Base-by-base conservation (phyloP, 2,888 invertebrate genomes). In the Metopia argyrocephala region DNA sequence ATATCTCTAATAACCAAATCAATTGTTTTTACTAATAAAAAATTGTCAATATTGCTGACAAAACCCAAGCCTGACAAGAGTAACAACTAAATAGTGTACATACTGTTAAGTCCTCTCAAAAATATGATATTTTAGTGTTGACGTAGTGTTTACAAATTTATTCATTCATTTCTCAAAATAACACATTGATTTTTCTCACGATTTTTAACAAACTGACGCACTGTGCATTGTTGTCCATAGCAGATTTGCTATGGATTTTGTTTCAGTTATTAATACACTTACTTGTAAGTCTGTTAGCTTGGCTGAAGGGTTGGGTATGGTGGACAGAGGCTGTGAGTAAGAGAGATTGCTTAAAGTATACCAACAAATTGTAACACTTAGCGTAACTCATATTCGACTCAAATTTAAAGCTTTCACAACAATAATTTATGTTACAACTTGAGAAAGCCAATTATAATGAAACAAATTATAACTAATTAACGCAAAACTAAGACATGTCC, bases 401-500 rank as follows among this genome's bases (percentile, higher is more conserved):
- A 73, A 73, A 79, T 76, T 71, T 76, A 54, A 71, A 70, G 70
- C 61, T 66, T 79, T 70, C 12, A 7, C 27, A 66, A 66, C 20
- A 18, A 73, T 68, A 71, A 76, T 73, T 80, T 68, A 80, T 80
- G 56, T 76, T 64, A 18, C 66, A 76, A 80, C 71, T 73, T 80
- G 57, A 71, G 61, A 56, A 68, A 50, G 57, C 71, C 62, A 80
- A 80, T 80, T 76, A 68, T 64, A 62, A 57, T 57, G 57, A 15
- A 76, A 76, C 71, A 64, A 80, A 80, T 73, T 80, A 57, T 28
- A 56, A 48, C 65, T 76, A 79, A 79, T 79, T 79, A 79, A 75
- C 38, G 20, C 65, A 46, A 61, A 4, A 65, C 45, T 31, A 70
- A 21, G n/a, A 65, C 74, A 52, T 65, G 20, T 9, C 45, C 57